Conservation (phyloP, 2,113 vertebrate genomes). For the Tenebrosternarchus preto region DNA sequence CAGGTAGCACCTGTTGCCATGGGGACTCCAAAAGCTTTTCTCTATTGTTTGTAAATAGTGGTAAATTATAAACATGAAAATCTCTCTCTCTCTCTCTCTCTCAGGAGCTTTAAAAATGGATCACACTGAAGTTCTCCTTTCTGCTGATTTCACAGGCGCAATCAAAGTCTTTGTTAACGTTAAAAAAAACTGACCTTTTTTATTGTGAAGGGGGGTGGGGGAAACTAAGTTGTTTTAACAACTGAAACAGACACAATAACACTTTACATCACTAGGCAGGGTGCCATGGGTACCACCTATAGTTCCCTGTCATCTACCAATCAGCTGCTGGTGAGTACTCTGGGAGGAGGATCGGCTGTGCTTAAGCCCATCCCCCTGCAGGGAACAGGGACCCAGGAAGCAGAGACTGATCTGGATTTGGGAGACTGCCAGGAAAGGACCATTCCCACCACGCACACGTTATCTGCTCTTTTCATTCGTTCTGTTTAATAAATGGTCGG, state of each 20-base stretch:
- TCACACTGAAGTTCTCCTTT: constrained; percentile 93
- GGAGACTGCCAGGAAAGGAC: constrained; percentile 40
- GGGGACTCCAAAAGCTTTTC: too few species aligned
- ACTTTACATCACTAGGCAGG: constrained; percentile 28
- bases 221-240: constrained; percentile 21
- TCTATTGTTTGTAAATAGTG: too few species aligned
- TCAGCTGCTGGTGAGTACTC: constrained; percentile 57
- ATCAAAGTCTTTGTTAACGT: constrained; percentile 99
- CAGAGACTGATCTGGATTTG: constrained; percentile 41
- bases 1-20: constrained; percentile 73
- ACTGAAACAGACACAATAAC: constrained; percentile 42
- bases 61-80: too few species aligned
- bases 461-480: constrained; percentile 45
- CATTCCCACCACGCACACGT: constrained; percentile 42
- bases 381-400: constrained; percentile 57
- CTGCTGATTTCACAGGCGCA: constrained; percentile 97
- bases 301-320: constrained; percentile 34
- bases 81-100: constrained; percentile 24
- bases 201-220: background rate
- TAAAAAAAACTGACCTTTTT: constrained; percentile 81
- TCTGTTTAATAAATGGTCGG: constrained; percentile 45
- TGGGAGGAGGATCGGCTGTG: constrained; percentile 26
- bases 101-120: constrained; percentile 90
- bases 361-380: constrained; percentile 40
- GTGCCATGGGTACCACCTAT: constrained; percentile 29